Evolutionary conservation across 2,113 vertebrate species (phyloP), one percentile per base, ranked within the genome.

Genomic region (Thunnus thynnus): DNA sequence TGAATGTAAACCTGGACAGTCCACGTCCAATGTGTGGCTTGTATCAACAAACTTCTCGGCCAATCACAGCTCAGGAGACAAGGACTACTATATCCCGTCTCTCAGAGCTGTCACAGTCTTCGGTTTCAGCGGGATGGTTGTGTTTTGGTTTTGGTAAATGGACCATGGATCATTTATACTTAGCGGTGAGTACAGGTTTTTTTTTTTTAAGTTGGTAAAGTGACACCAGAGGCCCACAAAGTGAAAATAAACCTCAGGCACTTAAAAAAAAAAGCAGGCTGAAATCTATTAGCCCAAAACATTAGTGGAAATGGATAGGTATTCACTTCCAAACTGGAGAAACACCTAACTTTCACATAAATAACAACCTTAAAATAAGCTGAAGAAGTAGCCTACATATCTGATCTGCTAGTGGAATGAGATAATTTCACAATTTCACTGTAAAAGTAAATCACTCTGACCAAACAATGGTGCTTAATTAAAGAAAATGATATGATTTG

Each of bases 111-210:
- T 63, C 81, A 71, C 57, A 2, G 80, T 62, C 9, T 84, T 76
- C 5, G 44, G 70, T 76, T 87, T 71, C 63, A 47, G 71, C 56
- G 1, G 54, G 55, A 48, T 1, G 62, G 44, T 5, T 16, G 22
- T 83, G 87, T 91, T 86, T 90, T 46, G 76, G 77, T 78, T 84
- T 71, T 13, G 32, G 55, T 72, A 83, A 92, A 91, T 77, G 73
- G 72, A 69, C 85, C 89, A 50, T 76, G 84, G 82, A 65, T 83
- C 72, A 83, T 82, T 86, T 76, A 51, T 5, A 61, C 67, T 87
- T 60, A 80, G 48, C 5, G 51, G 9, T 17, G 65, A 79, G 63
- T 47, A 11, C 36, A 50, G 30, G 30, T 41, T 72, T n/a, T 58
- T 65, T 80, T n/a, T 1, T 55, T 41, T 41, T 41, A 46, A 58